phyloP scores from a whole-genome alignment of 2,113 vertebrate genomes.

The Callipepla californica region DNA sequence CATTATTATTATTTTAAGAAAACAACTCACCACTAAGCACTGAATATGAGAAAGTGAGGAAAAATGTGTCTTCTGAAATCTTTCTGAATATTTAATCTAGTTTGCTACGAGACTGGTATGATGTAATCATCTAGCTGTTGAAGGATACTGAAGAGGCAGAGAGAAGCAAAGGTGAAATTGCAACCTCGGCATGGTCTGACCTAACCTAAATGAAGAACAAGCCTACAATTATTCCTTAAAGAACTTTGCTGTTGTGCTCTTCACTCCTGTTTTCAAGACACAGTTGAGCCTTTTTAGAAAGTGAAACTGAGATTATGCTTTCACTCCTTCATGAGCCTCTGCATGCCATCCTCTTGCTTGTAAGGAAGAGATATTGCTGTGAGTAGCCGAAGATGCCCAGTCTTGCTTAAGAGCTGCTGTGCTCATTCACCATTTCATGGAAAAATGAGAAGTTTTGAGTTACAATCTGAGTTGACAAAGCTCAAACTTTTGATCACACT shows the following conservation, averaged over 20 bases:
- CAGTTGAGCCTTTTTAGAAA: not conserved
- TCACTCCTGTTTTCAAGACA: not conserved
- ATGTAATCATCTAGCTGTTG: not conserved
- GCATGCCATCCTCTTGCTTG: not conserved
- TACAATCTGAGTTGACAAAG: not conserved
- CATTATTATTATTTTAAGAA: not conserved
- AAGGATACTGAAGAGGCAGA: not conserved
- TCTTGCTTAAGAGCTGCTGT: not conserved
- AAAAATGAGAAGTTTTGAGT: not conserved
- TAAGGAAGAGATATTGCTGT: not conserved
- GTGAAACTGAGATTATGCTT: not conserved
- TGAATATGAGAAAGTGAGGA: not conserved
- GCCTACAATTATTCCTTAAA: not conserved
- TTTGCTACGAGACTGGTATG: not conserved
- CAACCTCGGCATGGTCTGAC: not conserved
- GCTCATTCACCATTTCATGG: not conserved
- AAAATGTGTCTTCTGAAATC: not conserved
- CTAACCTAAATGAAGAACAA: not conserved
- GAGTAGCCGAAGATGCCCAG: not conserved
- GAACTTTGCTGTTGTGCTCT: not conserved
- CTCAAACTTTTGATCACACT: not conserved
- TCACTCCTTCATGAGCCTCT: accelerated
- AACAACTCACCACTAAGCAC: not conserved
- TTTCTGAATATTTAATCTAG: not conserved
- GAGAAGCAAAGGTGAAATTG: not conserved